These are phyloP conservation scores for Platerodrilus igneus DNA, from an alignment of 2,888 invertebrate genomes.

Conservation along the genomic window DNA sequence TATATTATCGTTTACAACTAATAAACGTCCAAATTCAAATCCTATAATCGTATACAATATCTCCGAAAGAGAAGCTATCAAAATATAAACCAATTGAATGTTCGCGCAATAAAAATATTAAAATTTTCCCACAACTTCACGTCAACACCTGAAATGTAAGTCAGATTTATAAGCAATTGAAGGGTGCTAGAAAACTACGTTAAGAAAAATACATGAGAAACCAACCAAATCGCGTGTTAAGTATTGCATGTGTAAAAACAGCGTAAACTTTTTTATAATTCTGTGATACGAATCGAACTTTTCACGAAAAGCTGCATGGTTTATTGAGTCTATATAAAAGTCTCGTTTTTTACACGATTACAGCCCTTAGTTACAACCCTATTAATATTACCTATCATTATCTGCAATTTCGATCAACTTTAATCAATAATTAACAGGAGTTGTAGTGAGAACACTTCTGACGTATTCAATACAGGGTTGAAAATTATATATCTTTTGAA, in stretches of 20 bases:
- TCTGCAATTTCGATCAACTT: constrained; percentile 24
- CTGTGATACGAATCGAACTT: constrained; percentile 42
- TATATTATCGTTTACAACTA: no score
- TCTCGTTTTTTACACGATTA: constrained; percentile 23
- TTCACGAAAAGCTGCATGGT: constrained; percentile 39
- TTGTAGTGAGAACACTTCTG: no score
- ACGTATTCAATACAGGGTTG: no score
- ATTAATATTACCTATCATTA: constrained; percentile 33
- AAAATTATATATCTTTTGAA: no score
- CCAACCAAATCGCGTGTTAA: constrained; percentile 37
- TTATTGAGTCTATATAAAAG: constrained; percentile 29
- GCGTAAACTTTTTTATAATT: constrained; percentile 45
- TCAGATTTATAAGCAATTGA: no score
- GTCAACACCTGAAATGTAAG: no score
- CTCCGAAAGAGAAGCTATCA: constrained; percentile 23
- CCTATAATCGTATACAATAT: no score
- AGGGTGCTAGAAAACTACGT: constrained; percentile 13
- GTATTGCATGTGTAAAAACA: constrained; percentile 46
- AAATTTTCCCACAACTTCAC: no score
- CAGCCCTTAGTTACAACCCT: constrained; percentile 27
- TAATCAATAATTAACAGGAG: constrained; percentile 23
- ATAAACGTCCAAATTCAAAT: no score
- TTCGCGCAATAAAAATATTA: constrained; percentile 25
- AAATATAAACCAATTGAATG: constrained; percentile 23
- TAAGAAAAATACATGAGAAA: constrained; percentile 13